Evolutionary conservation across 1,140 invertebrate species (phyloP).

Genomic region (Whitmania pigra): DNA sequence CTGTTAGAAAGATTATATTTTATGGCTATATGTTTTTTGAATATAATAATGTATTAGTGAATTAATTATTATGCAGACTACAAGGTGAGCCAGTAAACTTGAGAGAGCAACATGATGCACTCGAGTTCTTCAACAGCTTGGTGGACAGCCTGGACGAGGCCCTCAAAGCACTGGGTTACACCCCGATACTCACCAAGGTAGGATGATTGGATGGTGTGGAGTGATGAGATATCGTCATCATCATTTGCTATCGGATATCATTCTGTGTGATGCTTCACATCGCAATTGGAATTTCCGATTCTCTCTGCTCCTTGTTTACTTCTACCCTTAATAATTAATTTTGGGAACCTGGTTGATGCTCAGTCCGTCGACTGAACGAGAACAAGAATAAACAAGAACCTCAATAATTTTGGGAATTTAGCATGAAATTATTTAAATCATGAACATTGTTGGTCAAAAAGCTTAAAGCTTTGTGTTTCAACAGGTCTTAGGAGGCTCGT

Average conservation of each 20-base stretch:
- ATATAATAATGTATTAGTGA: too few species aligned
- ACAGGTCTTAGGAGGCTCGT: conserved; percentile 75
- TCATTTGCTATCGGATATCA: too few species aligned
- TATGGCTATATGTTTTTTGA: not conserved
- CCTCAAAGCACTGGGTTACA: conserved; percentile 75
- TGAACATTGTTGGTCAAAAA: too few species aligned
- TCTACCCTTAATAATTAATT: too few species aligned
- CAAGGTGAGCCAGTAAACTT: conserved; percentile 92
- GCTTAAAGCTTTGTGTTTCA: not conserved
- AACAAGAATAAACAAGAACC: too few species aligned
- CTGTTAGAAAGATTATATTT: not conserved
- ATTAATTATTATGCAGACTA: conserved; percentile 34
- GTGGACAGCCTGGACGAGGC: conserved; percentile 93
- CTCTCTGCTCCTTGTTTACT: too few species aligned
- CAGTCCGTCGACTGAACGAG: too few species aligned
- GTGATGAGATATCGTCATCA: not conserved
- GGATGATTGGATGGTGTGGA: not conserved
- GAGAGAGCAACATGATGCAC: conserved; percentile 92
- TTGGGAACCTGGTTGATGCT: too few species aligned
- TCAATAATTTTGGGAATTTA: too few species aligned
- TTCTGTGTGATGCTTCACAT: too few species aligned
- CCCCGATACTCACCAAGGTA: conserved; percentile 77
- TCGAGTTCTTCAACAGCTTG: conserved; percentile 96
- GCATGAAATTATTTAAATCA: too few species aligned
- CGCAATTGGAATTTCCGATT: too few species aligned